Base-by-base conservation (phyloP, 92 coral and sea anemone species). In the Isaurus tuberculatus region DNA sequence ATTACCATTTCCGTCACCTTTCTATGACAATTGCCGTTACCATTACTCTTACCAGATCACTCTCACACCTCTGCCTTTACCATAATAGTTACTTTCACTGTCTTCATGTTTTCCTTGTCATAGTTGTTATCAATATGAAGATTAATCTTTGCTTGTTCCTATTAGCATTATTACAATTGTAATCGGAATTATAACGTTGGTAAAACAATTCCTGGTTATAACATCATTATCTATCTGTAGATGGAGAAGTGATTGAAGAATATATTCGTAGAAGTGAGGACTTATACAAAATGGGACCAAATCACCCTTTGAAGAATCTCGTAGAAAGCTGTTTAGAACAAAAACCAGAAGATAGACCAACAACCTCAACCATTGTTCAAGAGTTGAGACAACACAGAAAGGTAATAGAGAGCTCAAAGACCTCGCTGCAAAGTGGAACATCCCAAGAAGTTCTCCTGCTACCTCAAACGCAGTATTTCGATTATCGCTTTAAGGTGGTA, bases 201-300 rank as follows among this genome's bases (percentile, higher is more conserved):
- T 53, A 53, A 20, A 16, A 55, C 17, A 8, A 22, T 55, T 55
- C 25, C 4, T 16, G 5, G 14, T 55, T 17, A 19, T 11, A 55
- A 0, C 17, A 22, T 19, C 0, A 22, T 1, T 55, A 22, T 75
- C 84, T 71, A 27, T 10, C 43, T 81, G 33, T 30, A 93, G 97
- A 87, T 19, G 94, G 97, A 13, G 91, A 93, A 72, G 86, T 86
- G 60, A 70, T 93, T 1, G 83, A 91, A 4, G 97, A 93, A 81
- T 73, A 91, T 75, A 71, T 80, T 17, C 94, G 97, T 8, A 90
- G 94, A 8, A 91, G 97, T 66, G 75, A 91, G 68, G 93, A 91
- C 28, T 51, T 93, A 43, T 84, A 75, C 4, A 90, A 88, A 65
- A 91, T 94, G 98, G 98, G 95, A 0, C 79, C 91, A 0, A 73